These are phyloP conservation scores for Clusia tigrina DNA, from an alignment of 2,888 invertebrate species.

Conservation along the genomic window DNA sequence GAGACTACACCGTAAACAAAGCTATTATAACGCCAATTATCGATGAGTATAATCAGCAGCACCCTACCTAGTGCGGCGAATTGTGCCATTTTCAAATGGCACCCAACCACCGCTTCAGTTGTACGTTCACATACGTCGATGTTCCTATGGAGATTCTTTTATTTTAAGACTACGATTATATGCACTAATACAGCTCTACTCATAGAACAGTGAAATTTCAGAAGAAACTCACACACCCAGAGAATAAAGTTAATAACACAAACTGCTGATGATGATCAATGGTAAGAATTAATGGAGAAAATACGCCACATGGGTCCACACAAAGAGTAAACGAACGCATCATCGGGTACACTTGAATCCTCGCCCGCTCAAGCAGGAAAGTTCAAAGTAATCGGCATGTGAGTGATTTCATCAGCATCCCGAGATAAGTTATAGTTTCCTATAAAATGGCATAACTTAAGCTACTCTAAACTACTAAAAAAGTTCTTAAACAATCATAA, in stretches of 20 bases:
- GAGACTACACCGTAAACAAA: too few species aligned
- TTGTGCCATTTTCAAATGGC: too few species aligned
- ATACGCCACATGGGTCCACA: constrained; percentile 31
- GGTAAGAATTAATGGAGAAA: constrained; percentile 34
- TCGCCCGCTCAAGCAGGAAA: neutral
- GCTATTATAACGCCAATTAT: too few species aligned
- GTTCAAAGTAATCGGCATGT: neutral
- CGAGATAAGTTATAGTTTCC: constrained; percentile 15
- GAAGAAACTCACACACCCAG: too few species aligned
- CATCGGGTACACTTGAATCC: too few species aligned
- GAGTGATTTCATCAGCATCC: neutral
- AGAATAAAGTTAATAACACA: constrained; percentile 23
- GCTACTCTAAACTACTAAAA: constrained; percentile 11
- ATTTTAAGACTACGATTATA: too few species aligned
- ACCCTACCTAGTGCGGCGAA: too few species aligned
- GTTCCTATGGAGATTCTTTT: too few species aligned
- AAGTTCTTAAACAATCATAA: constrained; percentile 31
- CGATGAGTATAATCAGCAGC: too few species aligned
- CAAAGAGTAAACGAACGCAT: neutral
- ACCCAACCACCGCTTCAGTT: too few species aligned
- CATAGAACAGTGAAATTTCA: neutral
- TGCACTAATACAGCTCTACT: too few species aligned
- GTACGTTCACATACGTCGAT: too few species aligned
- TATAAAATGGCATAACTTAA: neutral
- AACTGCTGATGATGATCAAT: constrained; percentile 37